Conservation (phyloP, 2,888 invertebrate species). For the Entomobrya multifasciata region DNA sequence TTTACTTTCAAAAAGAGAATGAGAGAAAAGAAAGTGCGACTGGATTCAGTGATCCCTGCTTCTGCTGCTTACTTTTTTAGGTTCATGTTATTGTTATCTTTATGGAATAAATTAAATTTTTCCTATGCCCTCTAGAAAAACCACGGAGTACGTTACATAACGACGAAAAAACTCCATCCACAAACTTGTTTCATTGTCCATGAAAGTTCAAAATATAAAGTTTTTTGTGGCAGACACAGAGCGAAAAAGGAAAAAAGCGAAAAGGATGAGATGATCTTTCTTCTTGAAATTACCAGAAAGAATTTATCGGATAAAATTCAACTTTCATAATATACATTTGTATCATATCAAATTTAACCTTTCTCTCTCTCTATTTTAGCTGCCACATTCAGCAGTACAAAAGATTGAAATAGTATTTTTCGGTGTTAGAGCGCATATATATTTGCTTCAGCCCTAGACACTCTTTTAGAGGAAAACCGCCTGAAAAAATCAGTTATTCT, state of each 20-base stretch:
- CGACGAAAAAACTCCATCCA: neutral
- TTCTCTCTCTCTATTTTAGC: neutral
- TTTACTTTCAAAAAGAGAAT: constrained; percentile 23
- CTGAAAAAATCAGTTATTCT: constrained; percentile 50
- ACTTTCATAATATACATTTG: neutral
- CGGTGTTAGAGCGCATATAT: constrained; percentile 23
- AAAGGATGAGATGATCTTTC: constrained; percentile 40
- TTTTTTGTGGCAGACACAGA: neutral
- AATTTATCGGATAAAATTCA: constrained; percentile 67
- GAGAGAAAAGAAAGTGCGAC: constrained; percentile 36
- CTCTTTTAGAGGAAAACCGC: neutral
- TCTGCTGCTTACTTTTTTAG: no score
- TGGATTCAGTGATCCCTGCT: constrained; percentile 32
- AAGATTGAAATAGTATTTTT: constrained; percentile 43
- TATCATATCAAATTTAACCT: constrained; percentile 27
- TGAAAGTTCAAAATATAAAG: constrained; percentile 59
- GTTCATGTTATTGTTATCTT: constrained; percentile 78
- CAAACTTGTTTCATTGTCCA: constrained; percentile 57
- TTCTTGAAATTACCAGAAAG: constrained; percentile 46
- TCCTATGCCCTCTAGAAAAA: constrained; percentile 79
- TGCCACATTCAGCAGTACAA: constrained; percentile 30
- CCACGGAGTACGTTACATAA: constrained; percentile 55
- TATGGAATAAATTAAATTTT: constrained; percentile 80
- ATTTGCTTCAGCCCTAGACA: constrained; percentile 9
- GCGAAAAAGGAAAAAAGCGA: neutral